Base-by-base conservation (phyloP, 1,140 invertebrate genomes). In the Procambarus clarkii region DNA sequence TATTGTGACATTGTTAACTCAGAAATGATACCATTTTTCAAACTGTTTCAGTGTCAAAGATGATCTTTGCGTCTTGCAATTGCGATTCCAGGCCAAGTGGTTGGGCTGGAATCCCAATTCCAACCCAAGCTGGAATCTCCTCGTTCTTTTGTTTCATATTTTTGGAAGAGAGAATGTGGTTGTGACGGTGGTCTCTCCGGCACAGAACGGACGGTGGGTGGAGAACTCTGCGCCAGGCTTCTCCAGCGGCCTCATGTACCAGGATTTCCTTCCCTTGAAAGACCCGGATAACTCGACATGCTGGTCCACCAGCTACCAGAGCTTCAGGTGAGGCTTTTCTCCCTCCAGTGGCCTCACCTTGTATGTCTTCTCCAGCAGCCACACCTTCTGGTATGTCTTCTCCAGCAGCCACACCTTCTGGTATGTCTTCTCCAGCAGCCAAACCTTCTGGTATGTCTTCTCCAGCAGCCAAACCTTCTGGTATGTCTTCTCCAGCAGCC, bases 141-240 rank as follows among this genome's bases (percentile, higher is more conserved):
- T 34, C 34, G 34, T 34, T 34, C 34, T 34, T 34, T 34, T 34
- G 34, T 34, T 34, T 34, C 34, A 34, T 34, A 34, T 34, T 34
- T 34, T 34, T 34, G 34, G 34, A 34, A 34, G 34, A 34, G 34
- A 34, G 0, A 34, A 34, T 34, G 34, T 34, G 34, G 34, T 34
- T 34, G 50, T 54, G 50, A 8, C 5, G 8, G 50, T 54, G 50
- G 18, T 50, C 2, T 44, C 48, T 18, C 71, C 50, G 15, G 18
- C 21, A 50, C 78, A 86, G 84, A 58, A 77, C 34, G 84, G 84
- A n/a, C 84, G 84, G 48, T 86, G 84, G 84, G 69, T 86, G 69
- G 71, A 50, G 69, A 86, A 60, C 71, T 54, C 84, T 3, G 54
- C n/a, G 24, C 4, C 46, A 24, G 84, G 18, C 45, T 11, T 60